Evolutionary conservation across 2,888 invertebrate species (phyloP).

Genomic region (Seira sanloemensis): DNA sequence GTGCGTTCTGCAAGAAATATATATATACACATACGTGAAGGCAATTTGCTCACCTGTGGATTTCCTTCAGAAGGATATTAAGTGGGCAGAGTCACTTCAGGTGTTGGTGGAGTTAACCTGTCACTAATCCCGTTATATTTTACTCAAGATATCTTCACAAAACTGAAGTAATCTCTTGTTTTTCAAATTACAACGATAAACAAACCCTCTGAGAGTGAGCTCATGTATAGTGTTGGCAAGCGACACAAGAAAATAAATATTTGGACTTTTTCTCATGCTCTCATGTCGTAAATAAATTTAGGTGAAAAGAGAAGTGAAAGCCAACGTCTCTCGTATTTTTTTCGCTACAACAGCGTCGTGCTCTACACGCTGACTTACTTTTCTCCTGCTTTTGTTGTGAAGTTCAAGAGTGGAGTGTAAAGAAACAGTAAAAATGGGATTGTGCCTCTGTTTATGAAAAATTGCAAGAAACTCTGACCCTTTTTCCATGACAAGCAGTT

Average conservation of each 20-base stretch:
- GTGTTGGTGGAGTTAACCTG: neutral
- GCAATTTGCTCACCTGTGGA: constrained; percentile 54
- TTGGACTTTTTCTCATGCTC: constrained; percentile 32
- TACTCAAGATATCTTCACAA: neutral
- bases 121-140: neutral
- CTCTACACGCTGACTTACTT: too few relatives aligned
- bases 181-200: neutral
- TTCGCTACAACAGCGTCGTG: too few relatives aligned
- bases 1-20: neutral
- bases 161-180: neutral
- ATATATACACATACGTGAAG: too few relatives aligned
- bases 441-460: constrained; percentile 36
- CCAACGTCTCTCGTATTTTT: neutral
- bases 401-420: neutral
- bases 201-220: neutral
- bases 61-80: too few relatives aligned
- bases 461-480: constrained; percentile 34
- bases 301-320: neutral
- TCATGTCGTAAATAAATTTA: neutral
- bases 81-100: neutral
- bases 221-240: neutral
- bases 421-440: neutral
- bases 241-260: constrained; percentile 33
- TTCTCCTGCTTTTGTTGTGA: neutral
- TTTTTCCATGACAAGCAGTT: constrained; percentile 36